phyloP scores from a whole-genome alignment of 2,797 vertebrate genomes.

The Periophthalmus magnuspinnatus region DNA sequence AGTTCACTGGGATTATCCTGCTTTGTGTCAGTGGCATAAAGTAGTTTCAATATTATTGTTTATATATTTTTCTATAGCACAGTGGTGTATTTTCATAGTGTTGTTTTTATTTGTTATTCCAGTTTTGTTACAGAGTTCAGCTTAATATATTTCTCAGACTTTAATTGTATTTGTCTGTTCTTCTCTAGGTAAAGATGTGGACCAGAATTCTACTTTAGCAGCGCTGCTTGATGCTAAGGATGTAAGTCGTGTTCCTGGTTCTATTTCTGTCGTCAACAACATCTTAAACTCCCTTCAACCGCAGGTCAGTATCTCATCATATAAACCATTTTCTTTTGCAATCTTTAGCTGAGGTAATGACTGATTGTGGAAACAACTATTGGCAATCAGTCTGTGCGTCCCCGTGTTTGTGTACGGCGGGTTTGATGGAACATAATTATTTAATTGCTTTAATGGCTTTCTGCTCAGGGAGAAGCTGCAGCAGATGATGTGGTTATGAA shows the following conservation, averaged over 20 bases:
- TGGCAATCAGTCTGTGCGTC: not conserved
- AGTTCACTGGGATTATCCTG: no score
- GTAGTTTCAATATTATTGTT: no score
- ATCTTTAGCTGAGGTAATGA: not conserved
- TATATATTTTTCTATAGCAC: no score
- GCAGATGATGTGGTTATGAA: conserved; percentile 67
- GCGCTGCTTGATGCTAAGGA: conserved; percentile 56
- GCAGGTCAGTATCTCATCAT: conserved; percentile 51
- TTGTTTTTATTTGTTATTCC: no score
- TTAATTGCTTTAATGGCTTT: not conserved
- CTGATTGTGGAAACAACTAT: conserved; percentile 2
- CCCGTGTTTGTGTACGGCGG: no score
- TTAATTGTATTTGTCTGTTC: conserved; percentile 5
- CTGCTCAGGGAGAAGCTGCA: conserved; percentile 32
- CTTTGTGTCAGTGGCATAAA: no score
- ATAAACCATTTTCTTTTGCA: not conserved
- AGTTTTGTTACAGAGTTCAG: no score
- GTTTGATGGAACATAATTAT: conserved; percentile 10
- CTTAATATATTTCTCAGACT: no score
- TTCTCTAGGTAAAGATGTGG: conserved; percentile 50
- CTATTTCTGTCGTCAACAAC: conserved; percentile 52
- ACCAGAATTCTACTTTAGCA: conserved; percentile 19
- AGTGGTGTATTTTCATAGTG: no score
- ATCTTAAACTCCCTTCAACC: conserved; percentile 48
- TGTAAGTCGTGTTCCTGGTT: conserved; percentile 45